Evolutionary conservation across 2,113 vertebrate genomes (phyloP).

Genomic region (Macaca mulatta): DNA sequence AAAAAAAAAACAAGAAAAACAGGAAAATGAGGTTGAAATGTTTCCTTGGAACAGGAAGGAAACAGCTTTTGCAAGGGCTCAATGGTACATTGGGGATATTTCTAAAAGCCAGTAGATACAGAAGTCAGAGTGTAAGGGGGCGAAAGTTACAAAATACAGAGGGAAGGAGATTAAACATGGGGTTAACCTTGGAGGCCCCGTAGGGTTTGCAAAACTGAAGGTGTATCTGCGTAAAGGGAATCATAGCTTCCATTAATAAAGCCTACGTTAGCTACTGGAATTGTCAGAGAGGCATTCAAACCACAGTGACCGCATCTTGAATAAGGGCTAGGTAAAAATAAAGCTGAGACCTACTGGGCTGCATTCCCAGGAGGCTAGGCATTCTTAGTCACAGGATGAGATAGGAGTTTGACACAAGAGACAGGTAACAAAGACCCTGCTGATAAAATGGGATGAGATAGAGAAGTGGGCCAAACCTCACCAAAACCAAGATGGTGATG

Average conservation of each 20-base stretch:
- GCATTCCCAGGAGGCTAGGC: too few species aligned
- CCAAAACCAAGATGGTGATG: too few species aligned
- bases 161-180: neutral
- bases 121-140: neutral
- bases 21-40: neutral
- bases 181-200: neutral
- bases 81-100: neutral
- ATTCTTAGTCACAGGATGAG: too few species aligned
- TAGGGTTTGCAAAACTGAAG: neutral
- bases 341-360: too few species aligned
- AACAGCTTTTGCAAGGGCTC: neutral
- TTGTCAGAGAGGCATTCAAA: neutral
- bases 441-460: too few species aligned
- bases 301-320: too few species aligned
- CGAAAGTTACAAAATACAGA: neutral
- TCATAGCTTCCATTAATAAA: neutral
- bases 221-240: neutral
- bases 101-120: neutral
- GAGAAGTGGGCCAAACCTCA: too few species aligned
- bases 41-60: neutral
- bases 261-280: neutral
- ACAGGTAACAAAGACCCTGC: too few species aligned
- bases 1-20: too few species aligned
- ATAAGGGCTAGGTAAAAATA: too few species aligned
- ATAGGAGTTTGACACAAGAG: too few species aligned